Evolutionary conservation across 2,888 invertebrate genomes (phyloP).

Genomic region (Chaitophorus viminalis): DNA sequence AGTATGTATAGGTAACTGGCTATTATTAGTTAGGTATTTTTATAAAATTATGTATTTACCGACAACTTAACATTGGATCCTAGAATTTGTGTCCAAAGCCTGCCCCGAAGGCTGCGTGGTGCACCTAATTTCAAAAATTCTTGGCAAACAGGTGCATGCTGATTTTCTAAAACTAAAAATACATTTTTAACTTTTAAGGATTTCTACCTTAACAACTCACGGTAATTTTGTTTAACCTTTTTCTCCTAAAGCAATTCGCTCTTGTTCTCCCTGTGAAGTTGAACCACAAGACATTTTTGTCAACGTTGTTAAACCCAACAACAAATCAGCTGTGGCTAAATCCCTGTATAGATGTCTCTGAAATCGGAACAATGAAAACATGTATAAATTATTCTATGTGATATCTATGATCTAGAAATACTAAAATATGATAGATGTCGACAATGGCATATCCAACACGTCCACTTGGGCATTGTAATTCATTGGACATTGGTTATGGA

Average conservation of each 20-base stretch:
- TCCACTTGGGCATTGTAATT: too few species aligned
- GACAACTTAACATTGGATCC: conserved; percentile 79
- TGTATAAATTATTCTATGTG: not conserved
- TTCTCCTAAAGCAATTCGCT: conserved; percentile 80
- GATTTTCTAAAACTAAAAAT: conserved; percentile 75
- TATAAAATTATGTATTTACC: conserved; percentile 68
- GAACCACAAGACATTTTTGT: conserved; percentile 10
- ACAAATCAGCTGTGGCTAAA: conserved; percentile 45
- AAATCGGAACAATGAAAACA: not conserved
- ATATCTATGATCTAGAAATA: too few species aligned
- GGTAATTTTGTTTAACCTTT: conserved; percentile 67
- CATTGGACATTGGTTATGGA: too few species aligned
- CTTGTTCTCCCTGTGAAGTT: conserved; percentile 69
- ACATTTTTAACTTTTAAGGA: not conserved
- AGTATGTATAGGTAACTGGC: too few species aligned
- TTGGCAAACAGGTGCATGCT: conserved; percentile 88
- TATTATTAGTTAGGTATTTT: too few species aligned
- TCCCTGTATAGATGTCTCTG: conserved; percentile 46
- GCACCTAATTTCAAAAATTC: conserved; percentile 89
- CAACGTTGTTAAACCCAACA: conserved; percentile 23
- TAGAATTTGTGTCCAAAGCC: conserved; percentile 87
- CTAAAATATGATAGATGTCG: too few species aligned
- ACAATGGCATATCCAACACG: too few species aligned
- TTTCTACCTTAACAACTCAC: not conserved
- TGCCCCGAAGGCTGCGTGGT: conserved; percentile 80